Base-by-base conservation (phyloP, 2,888 invertebrate species). In the Mellilla xanthometata region DNA sequence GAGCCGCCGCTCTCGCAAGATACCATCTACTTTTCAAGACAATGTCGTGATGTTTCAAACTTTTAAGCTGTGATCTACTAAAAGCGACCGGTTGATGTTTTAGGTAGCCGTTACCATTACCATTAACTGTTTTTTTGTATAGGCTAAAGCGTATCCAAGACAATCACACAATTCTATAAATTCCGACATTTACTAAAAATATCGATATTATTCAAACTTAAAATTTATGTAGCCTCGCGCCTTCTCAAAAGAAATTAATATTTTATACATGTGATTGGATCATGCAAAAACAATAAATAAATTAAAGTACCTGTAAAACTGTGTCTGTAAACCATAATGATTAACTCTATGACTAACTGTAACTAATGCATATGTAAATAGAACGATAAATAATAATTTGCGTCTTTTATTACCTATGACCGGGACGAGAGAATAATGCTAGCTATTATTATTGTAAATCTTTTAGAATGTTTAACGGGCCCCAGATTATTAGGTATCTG, bases 1-100 rank as follows among this genome's bases (percentile, higher is more conserved):
- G n/a, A n/a, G n/a, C n/a, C n/a, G 24, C 48, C 57, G 56, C 64
- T 63, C 65, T 67, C 65, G 60, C 65, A 65, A 62, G 86, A 86
- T 87, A 84, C 75, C 66, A 87, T 86, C 86, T 81, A 80, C 80
- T 82, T 81, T 80, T 81, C 72, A 75, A 74, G 77, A 83, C 86
- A 81, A 82, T 84, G 84, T 86, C 86, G 84, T 84, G 85, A 86
- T 81, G 84, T 75, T 84, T 83, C 76, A 80, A 81, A 76, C 78
- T 78, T 83, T 83, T 80, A 81, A 81, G 76, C 76, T 78, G 70
- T 72, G 76, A 76, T 84, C 77, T 81, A 81, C 12, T 51, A 85
- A 83, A 84, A 83, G 78, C 79, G 80, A 84, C 82, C 77, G 80
- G 78, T 69, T 65, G 65, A 66, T 75, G 72, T 79, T 80, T 76